Base-by-base conservation (phyloP, 2,888 invertebrate genomes). In the Onthophagus sagittarius region DNA sequence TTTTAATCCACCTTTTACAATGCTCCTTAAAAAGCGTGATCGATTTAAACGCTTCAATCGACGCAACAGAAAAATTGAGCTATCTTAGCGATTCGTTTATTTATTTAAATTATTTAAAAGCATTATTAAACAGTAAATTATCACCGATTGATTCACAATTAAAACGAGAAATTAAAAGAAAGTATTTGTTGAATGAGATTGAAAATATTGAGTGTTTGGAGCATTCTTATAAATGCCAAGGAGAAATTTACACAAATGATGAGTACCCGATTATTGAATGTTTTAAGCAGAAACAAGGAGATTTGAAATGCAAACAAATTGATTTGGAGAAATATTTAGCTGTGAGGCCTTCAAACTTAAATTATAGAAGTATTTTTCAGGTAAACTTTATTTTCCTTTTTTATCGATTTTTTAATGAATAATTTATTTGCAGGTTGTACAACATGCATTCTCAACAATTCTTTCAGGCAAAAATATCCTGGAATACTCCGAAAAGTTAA, bases 141-240 rank as follows among this genome's bases (percentile, higher is more conserved):
- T 92, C 92, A 14, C 84, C 90, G 0, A 92, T 97, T 4, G 98
- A 98, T 87, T 96, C 96, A 0, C 91, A 94, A 0, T 90, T 93
- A 74, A 95, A 95, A 84, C 89, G 91, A 77, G 87, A 89, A 0
- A 83, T 96, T 0, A 94, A 94, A 85, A 88, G 92, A 7, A 84
- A 89, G 65, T 93, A 95, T 77, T 86, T 91, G 11, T 84, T 88
- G 23, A 90, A 94, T 79, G 93, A 95, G 82, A 89, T 94, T 1
- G 82, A 84, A 15, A 89, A 89, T 79, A 88, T 92, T 53, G 85
- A 88, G 9, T 86, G 85, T 7, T 83, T 92, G 69, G 84, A 89
- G 6, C 86, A 88, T 7, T 86, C 88, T 14, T 91, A 91, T 76
- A 88, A 89, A 74, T 84, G 89, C 70, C 88, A 90, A 74, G 85